Evolutionary conservation across 2,797 vertebrate genomes (phyloP), one percentile per base, ranked within the genome.

Genomic region (Pipistrellus kuhlii): DNA sequence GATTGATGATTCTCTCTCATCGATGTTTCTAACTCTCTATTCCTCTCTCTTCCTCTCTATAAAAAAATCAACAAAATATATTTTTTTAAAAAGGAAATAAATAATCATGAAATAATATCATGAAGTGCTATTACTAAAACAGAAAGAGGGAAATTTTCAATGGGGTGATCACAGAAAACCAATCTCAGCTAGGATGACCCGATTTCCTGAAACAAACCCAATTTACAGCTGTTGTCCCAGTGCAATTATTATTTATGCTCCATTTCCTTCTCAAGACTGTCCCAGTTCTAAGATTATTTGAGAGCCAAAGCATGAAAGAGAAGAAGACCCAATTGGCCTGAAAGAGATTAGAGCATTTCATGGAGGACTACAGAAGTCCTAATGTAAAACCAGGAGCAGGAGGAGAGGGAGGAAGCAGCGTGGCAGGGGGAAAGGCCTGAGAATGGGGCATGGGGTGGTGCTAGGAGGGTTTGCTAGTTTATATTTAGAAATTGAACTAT

Each of bases 211-310:
- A 76, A 94, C 38, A 59, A 48, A 64, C 30, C 32, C 46, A 91
- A n/a, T 73, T 92, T 85, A 82, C 21, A 94, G 57, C 48, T 80
- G 20, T 32, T 62, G 21, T 91, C 14, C 73, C 51, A 38, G 3
- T 32, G 32, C 57, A 85, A 35, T 80, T 77, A 64, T 90, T 80
- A 91, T 64, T 59, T 81, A 38, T 77, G 69, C 23, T 93, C 55
- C 57, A 68, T 78, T 88, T 93, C 71, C 69, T 72, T 91, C 78
- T 68, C 55, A 84, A 84, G 77, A 84, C 30, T 59, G 78, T 75
- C 64, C 38, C 41, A 73, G 41, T 84, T 87, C 62, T 87, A 71
- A 87, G 27, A 46, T 57, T 55, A 84, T 27, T 90, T 93, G 55
- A 66, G 35, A 57, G 35, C 17, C 72, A 44, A 90, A 77, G 46